Conservation (phyloP, 2,797 vertebrate genomes). For the Chromis chromis region DNA sequence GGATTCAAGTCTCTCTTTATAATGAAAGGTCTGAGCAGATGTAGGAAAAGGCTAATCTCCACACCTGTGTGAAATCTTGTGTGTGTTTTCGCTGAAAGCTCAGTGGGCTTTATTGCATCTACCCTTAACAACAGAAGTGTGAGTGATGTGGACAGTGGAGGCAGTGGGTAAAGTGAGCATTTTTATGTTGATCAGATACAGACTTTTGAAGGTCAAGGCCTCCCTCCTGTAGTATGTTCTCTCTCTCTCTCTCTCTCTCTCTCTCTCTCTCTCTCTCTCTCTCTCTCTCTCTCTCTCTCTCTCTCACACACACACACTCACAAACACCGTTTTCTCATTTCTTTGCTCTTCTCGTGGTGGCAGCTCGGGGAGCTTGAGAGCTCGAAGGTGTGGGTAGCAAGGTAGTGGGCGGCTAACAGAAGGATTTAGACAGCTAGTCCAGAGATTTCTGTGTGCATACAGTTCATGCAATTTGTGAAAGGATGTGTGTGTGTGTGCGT, state of each 20-base stretch:
- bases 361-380: slow-evolving; percentile 74
- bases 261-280: too few species aligned
- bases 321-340: slow-evolving; percentile 33
- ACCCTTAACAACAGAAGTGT: slow-evolving; percentile 22
- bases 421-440: slow-evolving; percentile 70
- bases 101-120: slow-evolving; percentile 54
- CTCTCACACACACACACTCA: slow-evolving; percentile 31
- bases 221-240: slow-evolving; percentile 54
- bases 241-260: background rate
- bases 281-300: too few species aligned
- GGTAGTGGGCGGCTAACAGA: slow-evolving; percentile 65
- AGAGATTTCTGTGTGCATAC: slow-evolving; percentile 51
- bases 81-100: slow-evolving; percentile 42
- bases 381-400: slow-evolving; percentile 57
- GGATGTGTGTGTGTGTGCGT: slow-evolving; percentile 7
- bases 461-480: slow-evolving; percentile 22
- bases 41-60: slow-evolving; percentile 69
- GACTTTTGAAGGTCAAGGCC: slow-evolving; percentile 82
- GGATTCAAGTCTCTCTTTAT: slow-evolving; percentile 59
- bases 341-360: slow-evolving; percentile 63
- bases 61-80: slow-evolving; percentile 71
- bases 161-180: slow-evolving; percentile 66
- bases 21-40: slow-evolving; percentile 69
- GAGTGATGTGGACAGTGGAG: slow-evolving; percentile 33
- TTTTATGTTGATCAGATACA: slow-evolving; percentile 80